Percentiles rank a stretch among this genome's conserved stretches.
Conservation (phyloP, 2,888 invertebrate species). For the Philereme transversata region DNA sequence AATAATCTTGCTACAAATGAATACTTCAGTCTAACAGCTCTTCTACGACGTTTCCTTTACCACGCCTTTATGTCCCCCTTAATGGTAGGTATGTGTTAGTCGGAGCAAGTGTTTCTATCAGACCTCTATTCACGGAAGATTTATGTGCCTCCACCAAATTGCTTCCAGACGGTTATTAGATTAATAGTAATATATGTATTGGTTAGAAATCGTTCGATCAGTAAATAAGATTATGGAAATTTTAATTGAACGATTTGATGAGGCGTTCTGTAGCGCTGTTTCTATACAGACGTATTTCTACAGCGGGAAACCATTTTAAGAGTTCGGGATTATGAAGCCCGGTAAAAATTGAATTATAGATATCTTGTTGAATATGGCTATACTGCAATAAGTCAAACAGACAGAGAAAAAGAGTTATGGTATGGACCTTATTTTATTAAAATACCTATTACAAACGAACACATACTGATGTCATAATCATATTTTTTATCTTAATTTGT, state of each 20-base stretch:
- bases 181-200: conserved; percentile 13
- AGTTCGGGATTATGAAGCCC: too few relatives aligned
- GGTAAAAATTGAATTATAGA: too few relatives aligned
- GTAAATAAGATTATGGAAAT: neutral
- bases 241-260: neutral
- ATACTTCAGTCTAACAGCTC: neutral
- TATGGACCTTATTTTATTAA: too few relatives aligned
- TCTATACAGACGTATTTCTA: too few relatives aligned
- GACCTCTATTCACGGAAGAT: conserved; percentile 21
- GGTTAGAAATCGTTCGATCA: neutral
- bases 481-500: too few relatives aligned
- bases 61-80: conserved; percentile 5
- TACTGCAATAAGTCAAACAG: too few relatives aligned
- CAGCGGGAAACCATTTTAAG: too few relatives aligned
- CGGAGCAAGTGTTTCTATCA: conserved; percentile 18
- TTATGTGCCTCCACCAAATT: conserved; percentile 15
- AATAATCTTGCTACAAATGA: neutral
- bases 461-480: too few relatives aligned
- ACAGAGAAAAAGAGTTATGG: too few relatives aligned
- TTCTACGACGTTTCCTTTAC: conserved; percentile 1
- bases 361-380: too few relatives aligned
- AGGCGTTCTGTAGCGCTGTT: too few relatives aligned
- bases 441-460: too few relatives aligned
- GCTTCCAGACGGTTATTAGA: conserved; percentile 9
- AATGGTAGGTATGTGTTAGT: conserved; percentile 17